phyloP scores from a whole-genome alignment of 2,797 vertebrate species.

The Squalus acanthias region DNA sequence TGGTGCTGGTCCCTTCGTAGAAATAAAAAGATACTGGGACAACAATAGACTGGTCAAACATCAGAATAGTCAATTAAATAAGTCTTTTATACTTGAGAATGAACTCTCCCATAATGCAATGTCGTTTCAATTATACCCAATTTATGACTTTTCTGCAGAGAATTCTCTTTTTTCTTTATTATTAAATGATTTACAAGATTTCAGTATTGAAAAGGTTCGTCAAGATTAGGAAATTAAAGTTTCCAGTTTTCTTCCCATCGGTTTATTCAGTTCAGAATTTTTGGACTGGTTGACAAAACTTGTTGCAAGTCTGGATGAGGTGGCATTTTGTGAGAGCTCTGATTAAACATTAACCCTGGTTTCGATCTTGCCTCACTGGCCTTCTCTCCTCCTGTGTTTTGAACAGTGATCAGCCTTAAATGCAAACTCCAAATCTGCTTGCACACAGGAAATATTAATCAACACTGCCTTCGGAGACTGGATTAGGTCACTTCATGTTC shows the following conservation, averaged over 20 bases:
- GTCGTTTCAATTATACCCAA: background rate
- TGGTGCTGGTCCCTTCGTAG: background rate
- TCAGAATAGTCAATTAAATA: background rate
- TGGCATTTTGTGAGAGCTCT: background rate
- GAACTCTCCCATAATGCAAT: background rate
- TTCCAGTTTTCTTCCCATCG: background rate
- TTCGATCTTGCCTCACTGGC: background rate
- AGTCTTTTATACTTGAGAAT: background rate
- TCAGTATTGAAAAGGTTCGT: background rate
- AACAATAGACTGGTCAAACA: background rate
- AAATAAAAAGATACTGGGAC: background rate
- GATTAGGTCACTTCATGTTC: constrained; percentile 54
- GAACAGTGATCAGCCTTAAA: constrained; percentile 1
- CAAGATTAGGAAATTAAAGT: background rate
- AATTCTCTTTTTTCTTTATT: background rate
- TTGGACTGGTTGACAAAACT: background rate
- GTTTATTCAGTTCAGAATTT: background rate
- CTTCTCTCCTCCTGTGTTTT: background rate
- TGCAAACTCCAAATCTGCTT: background rate
- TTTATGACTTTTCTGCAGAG: background rate
- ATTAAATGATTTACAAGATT: background rate
- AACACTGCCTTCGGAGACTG: constrained; percentile 43
- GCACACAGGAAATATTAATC: constrained; percentile 43
- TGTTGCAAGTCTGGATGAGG: background rate
- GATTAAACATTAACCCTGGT: background rate